phyloP scores from a whole-genome alignment of 2,888 invertebrate species.

The Aspidiotus rigidus region DNA sequence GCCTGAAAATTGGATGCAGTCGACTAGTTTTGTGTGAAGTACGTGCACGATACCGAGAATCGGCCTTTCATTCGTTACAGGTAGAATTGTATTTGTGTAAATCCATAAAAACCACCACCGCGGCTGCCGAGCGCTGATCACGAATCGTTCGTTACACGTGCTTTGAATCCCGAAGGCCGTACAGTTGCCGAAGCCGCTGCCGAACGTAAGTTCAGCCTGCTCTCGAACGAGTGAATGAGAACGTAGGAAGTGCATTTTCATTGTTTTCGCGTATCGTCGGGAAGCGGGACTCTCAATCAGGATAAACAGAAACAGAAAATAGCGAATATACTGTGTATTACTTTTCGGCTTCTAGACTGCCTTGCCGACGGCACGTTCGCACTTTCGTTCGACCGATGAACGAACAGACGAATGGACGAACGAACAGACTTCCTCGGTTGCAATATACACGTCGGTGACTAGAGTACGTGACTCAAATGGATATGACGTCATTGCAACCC shows the following conservation, averaged over 20 bases:
- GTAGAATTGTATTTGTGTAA: too few species aligned
- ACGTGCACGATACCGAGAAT: too few species aligned
- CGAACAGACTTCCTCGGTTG: neutral
- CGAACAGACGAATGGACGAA: neutral
- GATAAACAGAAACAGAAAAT: slow-evolving; percentile 2
- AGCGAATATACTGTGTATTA: neutral
- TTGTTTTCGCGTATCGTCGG: slow-evolving; percentile 6
- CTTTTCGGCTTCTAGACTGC: slow-evolving; percentile 20
- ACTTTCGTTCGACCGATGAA: slow-evolving; percentile 16
- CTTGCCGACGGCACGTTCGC: slow-evolving; percentile 30
- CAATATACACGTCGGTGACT: neutral
- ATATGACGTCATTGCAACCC: slow-evolving; percentile 33
- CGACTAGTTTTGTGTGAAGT: too few species aligned
- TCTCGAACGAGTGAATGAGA: neutral
- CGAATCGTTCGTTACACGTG: slow-evolving; percentile 30
- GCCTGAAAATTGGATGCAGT: too few species aligned
- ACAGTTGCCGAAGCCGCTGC: neutral
- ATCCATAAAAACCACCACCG: slow-evolving; percentile 16
- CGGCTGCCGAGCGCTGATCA: slow-evolving; percentile 24
- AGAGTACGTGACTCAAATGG: slow-evolving; percentile 30
- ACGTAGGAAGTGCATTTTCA: slow-evolving; percentile 28
- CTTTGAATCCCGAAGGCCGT: slow-evolving; percentile 16
- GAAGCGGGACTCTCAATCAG: neutral
- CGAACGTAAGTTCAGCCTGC: neutral
- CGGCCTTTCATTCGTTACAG: too few species aligned